Percentiles rank a stretch among this genome's conserved stretches.
phyloP scores from a whole-genome alignment of 2,113 vertebrate genomes.

The Nannospalax galili region DNA sequence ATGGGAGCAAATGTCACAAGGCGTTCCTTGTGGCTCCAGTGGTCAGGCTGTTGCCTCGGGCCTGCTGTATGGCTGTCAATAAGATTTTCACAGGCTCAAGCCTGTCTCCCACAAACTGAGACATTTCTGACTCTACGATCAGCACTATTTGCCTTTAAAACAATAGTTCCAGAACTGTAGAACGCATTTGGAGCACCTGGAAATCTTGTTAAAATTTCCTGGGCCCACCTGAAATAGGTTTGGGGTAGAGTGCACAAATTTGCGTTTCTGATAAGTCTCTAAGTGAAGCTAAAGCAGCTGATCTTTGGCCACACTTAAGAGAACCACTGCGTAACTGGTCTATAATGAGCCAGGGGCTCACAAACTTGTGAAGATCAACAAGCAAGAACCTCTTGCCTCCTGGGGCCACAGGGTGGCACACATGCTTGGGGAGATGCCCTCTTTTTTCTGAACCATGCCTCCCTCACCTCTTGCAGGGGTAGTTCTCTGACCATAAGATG shows the following conservation, averaged over 20 bases:
- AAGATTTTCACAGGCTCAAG: too few relatives aligned
- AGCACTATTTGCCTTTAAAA: neutral
- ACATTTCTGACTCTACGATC: neutral
- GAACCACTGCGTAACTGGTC: neutral
- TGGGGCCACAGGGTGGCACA: neutral
- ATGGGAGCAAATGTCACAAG: too few relatives aligned
- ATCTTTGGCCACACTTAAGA: neutral
- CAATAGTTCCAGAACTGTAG: neutral
- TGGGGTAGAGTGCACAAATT: neutral
- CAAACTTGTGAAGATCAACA: neutral
- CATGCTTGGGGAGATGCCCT: neutral
- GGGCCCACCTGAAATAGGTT: too few relatives aligned
- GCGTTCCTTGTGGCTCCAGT: too few relatives aligned
- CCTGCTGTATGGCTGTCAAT: too few relatives aligned
- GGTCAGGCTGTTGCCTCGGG: too few relatives aligned
- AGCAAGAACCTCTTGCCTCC: neutral
- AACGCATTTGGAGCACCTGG: neutral
- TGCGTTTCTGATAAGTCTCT: neutral
- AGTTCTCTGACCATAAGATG: neutral
- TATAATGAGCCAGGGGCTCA: neutral
- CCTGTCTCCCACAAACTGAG: too few relatives aligned
- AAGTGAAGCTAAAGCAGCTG: neutral
- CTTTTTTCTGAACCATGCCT: neutral
- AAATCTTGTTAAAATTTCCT: neutral
- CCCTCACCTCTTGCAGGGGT: neutral